A percentile compares a stretch with the other conserved stretches of the same genome.
Conservation (phyloP, 2,888 invertebrate genomes). For the Brenthis hecate region DNA sequence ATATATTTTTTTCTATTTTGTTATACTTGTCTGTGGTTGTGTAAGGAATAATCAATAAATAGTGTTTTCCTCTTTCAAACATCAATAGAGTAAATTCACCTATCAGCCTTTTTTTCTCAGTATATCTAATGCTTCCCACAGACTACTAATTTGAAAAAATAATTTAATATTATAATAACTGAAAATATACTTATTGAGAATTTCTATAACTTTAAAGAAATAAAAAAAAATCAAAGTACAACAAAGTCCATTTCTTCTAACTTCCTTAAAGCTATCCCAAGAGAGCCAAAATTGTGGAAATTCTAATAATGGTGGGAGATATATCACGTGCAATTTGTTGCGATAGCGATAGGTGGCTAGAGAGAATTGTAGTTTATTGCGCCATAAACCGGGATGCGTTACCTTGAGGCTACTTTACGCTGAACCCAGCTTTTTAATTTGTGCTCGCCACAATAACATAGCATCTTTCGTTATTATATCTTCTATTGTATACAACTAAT, state of each 20-base stretch:
- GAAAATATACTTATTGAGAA: too few species aligned
- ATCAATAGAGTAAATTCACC: too few species aligned
- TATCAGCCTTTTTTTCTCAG: too few species aligned
- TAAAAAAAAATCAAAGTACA: too few species aligned
- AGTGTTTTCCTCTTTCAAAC: too few species aligned
- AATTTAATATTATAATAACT: too few species aligned
- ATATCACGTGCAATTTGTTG: slow-evolving; percentile 79
- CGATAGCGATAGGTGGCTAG: slow-evolving; percentile 69
- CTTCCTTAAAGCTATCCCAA: slow-evolving; percentile 38
- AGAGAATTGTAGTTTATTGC: slow-evolving; percentile 70
- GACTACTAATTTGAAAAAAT: too few species aligned
- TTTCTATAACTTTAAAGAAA: too few species aligned
- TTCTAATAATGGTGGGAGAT: slow-evolving; percentile 59
- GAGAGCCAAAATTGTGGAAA: slow-evolving; percentile 36
- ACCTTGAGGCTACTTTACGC: slow-evolving; percentile 34
- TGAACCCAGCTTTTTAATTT: slow-evolving; percentile 32
- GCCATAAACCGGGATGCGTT: slow-evolving; percentile 58
- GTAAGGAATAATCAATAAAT: too few species aligned
- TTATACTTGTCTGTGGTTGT: too few species aligned
- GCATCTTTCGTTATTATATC: background rate
- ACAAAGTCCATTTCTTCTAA: background rate
- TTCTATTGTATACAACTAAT: background rate
- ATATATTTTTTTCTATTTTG: too few species aligned
- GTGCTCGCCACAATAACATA: slow-evolving; percentile 2
- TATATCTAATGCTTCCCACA: too few species aligned